Evolutionary conservation across 2,888 invertebrate genomes (phyloP).

Genomic region (Agriopis aurantiaria): DNA sequence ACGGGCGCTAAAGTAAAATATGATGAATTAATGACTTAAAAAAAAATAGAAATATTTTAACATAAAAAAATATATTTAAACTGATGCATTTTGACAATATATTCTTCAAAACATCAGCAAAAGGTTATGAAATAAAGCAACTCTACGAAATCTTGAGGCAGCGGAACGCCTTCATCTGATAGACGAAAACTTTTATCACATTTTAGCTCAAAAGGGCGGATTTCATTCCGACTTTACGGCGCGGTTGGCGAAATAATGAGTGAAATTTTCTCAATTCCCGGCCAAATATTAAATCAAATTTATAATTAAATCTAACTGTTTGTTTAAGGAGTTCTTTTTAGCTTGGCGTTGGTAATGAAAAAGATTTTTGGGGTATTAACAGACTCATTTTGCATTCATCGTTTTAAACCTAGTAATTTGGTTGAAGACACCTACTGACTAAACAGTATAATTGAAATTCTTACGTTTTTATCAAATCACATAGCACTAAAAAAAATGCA

Average conservation of each 20-base stretch:
- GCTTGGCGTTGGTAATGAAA: conserved; percentile 31
- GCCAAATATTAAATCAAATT: conserved; percentile 50
- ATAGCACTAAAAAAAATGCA: no score
- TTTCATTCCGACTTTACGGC: conserved; percentile 53
- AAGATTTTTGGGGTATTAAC: conserved; percentile 20
- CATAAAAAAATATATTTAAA: background rate
- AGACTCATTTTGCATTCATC: background rate
- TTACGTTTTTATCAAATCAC: no score
- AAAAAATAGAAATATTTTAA: no score
- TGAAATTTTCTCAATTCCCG: conserved; percentile 54
- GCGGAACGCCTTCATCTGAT: conserved; percentile 56
- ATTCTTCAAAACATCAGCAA: background rate
- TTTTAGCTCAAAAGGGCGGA: conserved; percentile 51
- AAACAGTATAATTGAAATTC: no score
- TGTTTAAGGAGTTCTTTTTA: conserved; percentile 33
- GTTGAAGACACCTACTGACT: background rate
- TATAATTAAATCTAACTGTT: conserved; percentile 47
- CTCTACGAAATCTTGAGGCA: conserved; percentile 52
- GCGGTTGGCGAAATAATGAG: conserved; percentile 56
- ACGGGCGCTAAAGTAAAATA: no score
- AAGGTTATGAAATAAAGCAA: conserved; percentile 45
- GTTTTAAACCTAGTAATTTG: background rate
- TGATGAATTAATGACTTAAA: no score
- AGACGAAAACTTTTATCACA: conserved; percentile 65
- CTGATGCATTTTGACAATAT: background rate